Evolutionary conservation across 2,113 vertebrate genomes (phyloP).

Genomic region (Hemibagrus wyckioides): DNA sequence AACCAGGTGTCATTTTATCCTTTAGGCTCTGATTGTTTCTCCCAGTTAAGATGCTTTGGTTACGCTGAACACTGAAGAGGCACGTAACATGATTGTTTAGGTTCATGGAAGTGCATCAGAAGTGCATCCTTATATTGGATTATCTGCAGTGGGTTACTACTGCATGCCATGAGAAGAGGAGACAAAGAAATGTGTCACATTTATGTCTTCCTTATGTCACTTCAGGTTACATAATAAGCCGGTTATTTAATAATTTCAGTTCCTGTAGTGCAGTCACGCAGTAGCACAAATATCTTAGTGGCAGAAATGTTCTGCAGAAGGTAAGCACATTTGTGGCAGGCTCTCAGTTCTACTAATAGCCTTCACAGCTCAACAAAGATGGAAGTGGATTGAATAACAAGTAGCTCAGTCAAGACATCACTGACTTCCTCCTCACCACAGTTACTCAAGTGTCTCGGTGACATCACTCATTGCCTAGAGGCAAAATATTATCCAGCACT

Average conservation of each 20-base stretch:
- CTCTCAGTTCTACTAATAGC: conserved; percentile 73
- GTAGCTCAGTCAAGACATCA: conserved; percentile 57
- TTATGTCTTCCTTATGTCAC: not conserved
- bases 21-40: not conserved
- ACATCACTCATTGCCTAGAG: conserved; percentile 41
- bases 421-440: conserved; percentile 45
- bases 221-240: not conserved
- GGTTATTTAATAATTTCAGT: not conserved
- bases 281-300: not conserved
- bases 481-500: conserved; percentile 30
- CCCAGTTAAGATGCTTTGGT: not conserved
- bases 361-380: conserved; percentile 72
- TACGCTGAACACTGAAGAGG: not conserved
- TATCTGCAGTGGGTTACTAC: not conserved
- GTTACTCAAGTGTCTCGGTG: conserved; percentile 52
- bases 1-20: not conserved
- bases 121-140: not conserved
- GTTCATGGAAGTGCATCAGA: not conserved
- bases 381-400: conserved; percentile 65
- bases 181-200: not conserved
- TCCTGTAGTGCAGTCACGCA: not conserved
- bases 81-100: not conserved
- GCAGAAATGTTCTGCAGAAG: conserved; percentile 39
- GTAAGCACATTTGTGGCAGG: conserved; percentile 55
- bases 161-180: not conserved